Evolutionary conservation across 2,888 invertebrate species (phyloP).

Genomic region (Drosophila infuscata): DNA sequence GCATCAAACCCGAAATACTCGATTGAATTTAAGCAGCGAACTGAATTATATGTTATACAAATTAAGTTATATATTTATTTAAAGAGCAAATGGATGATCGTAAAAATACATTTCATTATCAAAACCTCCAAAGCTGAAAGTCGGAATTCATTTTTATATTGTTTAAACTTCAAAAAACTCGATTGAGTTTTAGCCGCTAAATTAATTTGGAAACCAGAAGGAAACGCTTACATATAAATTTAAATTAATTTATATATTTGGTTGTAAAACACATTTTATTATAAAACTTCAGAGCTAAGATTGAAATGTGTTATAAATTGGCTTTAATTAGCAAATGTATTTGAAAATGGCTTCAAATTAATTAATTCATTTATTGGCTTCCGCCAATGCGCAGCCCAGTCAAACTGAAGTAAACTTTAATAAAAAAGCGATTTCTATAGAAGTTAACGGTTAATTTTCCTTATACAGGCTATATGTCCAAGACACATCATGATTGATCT

Average conservation of each 20-base stretch:
- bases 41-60: neutral
- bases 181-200: neutral
- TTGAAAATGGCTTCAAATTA: neutral
- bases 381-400: neutral
- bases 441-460: neutral
- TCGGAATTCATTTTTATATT: neutral
- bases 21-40: too few species aligned
- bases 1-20: too few species aligned
- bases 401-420: neutral
- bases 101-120: neutral
- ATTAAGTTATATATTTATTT: neutral
- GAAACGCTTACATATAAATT: neutral
- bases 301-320: neutral
- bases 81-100: neutral
- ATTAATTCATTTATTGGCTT: neutral
- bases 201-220: constrained; percentile 10
- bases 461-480: neutral
- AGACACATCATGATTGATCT: neutral
- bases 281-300: neutral
- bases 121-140: neutral
- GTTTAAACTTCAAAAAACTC: neutral
- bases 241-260: neutral
- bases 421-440: neutral
- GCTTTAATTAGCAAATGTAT: neutral
- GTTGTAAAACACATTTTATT: neutral